Evolutionary conservation across 2,797 vertebrate genomes (phyloP).

Genomic region (Melopsittacus undulatus): DNA sequence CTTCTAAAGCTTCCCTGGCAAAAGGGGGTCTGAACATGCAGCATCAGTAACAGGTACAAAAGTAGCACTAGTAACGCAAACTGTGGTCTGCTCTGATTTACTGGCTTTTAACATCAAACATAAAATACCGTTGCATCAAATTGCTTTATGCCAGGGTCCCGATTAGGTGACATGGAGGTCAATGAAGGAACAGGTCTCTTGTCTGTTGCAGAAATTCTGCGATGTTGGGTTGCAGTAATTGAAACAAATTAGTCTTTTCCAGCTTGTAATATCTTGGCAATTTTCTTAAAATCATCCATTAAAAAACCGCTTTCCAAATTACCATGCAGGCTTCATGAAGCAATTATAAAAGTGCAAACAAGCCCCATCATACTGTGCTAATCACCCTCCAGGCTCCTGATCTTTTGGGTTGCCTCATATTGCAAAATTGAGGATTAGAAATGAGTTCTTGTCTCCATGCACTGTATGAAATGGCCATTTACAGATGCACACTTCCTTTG

Average conservation of each 20-base stretch:
- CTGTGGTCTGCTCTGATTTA: neutral
- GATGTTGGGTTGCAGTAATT: neutral
- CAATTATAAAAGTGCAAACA: neutral
- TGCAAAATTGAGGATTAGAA: neutral
- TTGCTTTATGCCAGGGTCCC: neutral
- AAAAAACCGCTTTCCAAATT: neutral
- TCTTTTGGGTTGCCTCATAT: neutral
- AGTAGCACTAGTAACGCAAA: neutral
- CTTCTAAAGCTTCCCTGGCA: neutral
- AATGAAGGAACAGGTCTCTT: neutral
- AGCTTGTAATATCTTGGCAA: neutral
- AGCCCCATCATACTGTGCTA: neutral
- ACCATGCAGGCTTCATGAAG: neutral
- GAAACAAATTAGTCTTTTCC: neutral
- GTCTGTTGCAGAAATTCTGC: neutral
- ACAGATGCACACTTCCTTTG: neutral
- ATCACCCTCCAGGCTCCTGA: neutral
- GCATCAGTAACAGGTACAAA: rapidly evolving
- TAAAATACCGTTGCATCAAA: neutral
- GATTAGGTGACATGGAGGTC: neutral
- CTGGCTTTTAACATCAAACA: neutral
- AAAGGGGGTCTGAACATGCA: rapidly evolving
- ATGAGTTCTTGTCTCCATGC: neutral
- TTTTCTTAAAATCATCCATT: neutral
- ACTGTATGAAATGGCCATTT: neutral